Percentiles rank a stretch among this genome's conserved stretches.
These are phyloP conservation scores for Felis chaus DNA, from an alignment of 2,113 vertebrate species.

Conservation along the genomic window DNA sequence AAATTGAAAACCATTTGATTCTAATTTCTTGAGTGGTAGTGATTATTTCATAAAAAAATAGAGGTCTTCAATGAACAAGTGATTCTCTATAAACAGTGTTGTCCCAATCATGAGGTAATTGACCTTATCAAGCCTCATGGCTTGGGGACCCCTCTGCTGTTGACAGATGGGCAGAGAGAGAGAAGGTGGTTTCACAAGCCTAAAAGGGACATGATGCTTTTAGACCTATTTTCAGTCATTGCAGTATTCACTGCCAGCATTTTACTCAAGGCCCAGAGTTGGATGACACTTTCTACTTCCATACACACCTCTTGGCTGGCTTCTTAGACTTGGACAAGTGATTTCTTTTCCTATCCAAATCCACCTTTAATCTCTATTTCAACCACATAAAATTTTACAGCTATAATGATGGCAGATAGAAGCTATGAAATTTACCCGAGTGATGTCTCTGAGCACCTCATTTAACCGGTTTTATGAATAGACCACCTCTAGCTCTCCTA, in stretches of 20 bases:
- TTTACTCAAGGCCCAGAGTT: neutral
- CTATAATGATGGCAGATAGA: neutral
- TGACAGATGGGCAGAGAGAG: neutral
- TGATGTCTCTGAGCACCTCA: neutral
- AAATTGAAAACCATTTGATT: slow-evolving; percentile 22
- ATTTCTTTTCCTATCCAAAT: slow-evolving; percentile 4
- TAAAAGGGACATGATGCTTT: neutral
- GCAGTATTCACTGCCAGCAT: neutral
- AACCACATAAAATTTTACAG: slow-evolving; percentile 49
- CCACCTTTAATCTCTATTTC: slow-evolving; percentile 36
- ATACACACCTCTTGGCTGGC: neutral
- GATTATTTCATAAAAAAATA: slow-evolving; percentile 14
- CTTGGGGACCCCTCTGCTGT: neutral
- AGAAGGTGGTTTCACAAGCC: neutral
- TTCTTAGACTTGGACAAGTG: neutral
- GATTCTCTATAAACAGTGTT: neutral
- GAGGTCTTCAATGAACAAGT: neutral
- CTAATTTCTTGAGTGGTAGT: neutral
- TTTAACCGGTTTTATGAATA: neutral
- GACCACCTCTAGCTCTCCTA: neutral
- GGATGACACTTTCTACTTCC: neutral
- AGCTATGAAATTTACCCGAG: neutral
- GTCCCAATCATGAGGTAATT: neutral
- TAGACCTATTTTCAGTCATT: neutral
- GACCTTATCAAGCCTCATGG: neutral